Percentiles rank a stretch among this genome's conserved stretches.
phyloP scores from a whole-genome alignment of 1,140 invertebrate genomes.

The Araneus ventricosus region DNA sequence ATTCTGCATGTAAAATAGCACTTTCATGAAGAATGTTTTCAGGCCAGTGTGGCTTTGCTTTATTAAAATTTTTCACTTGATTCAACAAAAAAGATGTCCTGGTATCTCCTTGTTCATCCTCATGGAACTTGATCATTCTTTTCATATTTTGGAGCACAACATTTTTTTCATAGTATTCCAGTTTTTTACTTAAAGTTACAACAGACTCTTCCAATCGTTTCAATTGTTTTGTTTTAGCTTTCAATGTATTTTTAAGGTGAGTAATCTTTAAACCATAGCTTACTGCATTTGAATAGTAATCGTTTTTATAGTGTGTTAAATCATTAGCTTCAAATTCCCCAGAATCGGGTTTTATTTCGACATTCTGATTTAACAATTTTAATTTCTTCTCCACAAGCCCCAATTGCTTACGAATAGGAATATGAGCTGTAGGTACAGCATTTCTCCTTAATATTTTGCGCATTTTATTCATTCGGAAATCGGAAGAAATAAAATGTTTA shows the following conservation, averaged over 20 bases:
- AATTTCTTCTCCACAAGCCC: too few relatives aligned
- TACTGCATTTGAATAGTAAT: background rate
- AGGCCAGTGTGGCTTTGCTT: background rate
- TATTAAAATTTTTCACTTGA: background rate
- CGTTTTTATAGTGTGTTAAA: background rate
- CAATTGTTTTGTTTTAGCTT: background rate
- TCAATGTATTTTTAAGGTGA: background rate
- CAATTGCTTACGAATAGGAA: background rate
- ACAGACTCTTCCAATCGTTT: background rate
- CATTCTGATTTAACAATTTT: too few relatives aligned
- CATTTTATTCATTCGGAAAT: background rate
- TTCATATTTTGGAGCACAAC: background rate
- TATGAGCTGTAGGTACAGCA: background rate
- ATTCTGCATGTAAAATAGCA: background rate
- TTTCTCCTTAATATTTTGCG: background rate
- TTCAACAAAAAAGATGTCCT: background rate
- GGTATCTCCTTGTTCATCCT: background rate
- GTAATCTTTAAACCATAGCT: slow-evolving; percentile 11
- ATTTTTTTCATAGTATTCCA: background rate
- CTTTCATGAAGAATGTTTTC: slow-evolving; percentile 3
- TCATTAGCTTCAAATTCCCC: too few relatives aligned
- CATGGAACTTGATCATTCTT: background rate
- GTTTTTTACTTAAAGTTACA: background rate
- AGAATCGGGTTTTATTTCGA: too few relatives aligned
- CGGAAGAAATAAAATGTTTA: background rate